phyloP scores from a whole-genome alignment of 2,888 invertebrate genomes.

The Scaptodrosophila latifasciaeformis region DNA sequence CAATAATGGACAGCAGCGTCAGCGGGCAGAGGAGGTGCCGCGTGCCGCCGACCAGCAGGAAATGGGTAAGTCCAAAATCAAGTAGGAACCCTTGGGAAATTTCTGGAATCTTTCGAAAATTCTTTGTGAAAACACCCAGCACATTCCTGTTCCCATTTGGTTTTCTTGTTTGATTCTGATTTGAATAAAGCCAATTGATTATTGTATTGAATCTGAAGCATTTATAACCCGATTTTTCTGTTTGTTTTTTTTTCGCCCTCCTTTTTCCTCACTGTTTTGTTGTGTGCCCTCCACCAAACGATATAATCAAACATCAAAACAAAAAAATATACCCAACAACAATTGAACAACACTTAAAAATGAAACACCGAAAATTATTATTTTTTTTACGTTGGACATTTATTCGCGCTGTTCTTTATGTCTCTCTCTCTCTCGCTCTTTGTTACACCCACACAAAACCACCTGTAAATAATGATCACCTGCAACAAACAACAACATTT shows the following conservation, averaged over 20 bases:
- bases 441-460: slow-evolving; percentile 20
- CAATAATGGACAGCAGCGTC: slow-evolving; percentile 15
- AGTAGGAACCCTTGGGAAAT: too few relatives aligned
- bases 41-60: slow-evolving; percentile 62
- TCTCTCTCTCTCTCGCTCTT: background rate
- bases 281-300: slow-evolving; percentile 27
- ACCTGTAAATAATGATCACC: background rate
- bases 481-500: slow-evolving; percentile 21
- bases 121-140: too few relatives aligned
- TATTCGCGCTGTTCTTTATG: background rate
- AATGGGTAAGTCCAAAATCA: slow-evolving; percentile 69
- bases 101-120: background rate
- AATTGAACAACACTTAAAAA: slow-evolving; percentile 14
- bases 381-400: background rate
- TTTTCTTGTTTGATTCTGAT: background rate
- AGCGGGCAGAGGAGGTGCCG: slow-evolving; percentile 48
- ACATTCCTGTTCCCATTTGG: background rate
- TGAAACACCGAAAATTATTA: slow-evolving; percentile 25
- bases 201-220: slow-evolving; percentile 6
- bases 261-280: slow-evolving; percentile 34
- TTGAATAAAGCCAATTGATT: slow-evolving; percentile 18
- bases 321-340: slow-evolving; percentile 20
- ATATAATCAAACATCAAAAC: slow-evolving; percentile 2
- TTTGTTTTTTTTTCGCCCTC: slow-evolving; percentile 18
- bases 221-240: slow-evolving; percentile 33